Evolutionary conservation across 1,140 invertebrate species (phyloP).

Genomic region (Chionoecetes opilio): DNA sequence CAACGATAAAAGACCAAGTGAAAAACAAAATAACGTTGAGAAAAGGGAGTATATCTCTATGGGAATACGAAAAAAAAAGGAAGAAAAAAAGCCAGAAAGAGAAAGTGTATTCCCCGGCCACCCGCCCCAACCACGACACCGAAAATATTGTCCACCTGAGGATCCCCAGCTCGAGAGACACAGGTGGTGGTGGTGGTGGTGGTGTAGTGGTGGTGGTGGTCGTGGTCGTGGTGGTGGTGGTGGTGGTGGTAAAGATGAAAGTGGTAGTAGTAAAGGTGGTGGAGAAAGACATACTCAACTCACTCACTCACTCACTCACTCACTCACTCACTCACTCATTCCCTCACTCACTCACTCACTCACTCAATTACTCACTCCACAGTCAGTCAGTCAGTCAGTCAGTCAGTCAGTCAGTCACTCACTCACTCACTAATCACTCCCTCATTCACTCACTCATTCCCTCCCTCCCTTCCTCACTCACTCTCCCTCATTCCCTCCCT

Average conservation of each 20-base stretch:
- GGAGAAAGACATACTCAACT: not conserved
- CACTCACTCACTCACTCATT: constrained; percentile 12
- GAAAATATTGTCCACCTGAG: not conserved
- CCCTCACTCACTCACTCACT: not conserved
- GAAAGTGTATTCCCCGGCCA: not conserved
- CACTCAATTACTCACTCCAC: too few relatives aligned
- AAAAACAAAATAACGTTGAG: too few relatives aligned
- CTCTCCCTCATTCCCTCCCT: too few relatives aligned
- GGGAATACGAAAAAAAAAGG: not conserved
- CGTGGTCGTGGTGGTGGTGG: not conserved
- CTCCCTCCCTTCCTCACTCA: too few relatives aligned
- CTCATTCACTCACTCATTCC: not conserved
- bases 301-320: constrained; percentile 23
- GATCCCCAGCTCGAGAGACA: not conserved
- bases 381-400: too few relatives aligned
- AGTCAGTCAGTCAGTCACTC: not conserved
- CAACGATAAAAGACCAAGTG: too few relatives aligned
- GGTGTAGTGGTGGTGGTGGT: not conserved
- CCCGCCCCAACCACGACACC: not conserved
- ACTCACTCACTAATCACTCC: constrained; percentile 23
- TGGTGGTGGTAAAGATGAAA: not conserved
- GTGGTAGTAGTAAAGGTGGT: not conserved
- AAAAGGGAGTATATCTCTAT: not conserved
- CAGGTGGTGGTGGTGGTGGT: not conserved
- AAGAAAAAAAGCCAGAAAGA: not conserved